A percentile compares a stretch with the other conserved stretches of the same genome.
Conservation (phyloP, 2,888 invertebrate species). For the Diaprepes abbreviatus region DNA sequence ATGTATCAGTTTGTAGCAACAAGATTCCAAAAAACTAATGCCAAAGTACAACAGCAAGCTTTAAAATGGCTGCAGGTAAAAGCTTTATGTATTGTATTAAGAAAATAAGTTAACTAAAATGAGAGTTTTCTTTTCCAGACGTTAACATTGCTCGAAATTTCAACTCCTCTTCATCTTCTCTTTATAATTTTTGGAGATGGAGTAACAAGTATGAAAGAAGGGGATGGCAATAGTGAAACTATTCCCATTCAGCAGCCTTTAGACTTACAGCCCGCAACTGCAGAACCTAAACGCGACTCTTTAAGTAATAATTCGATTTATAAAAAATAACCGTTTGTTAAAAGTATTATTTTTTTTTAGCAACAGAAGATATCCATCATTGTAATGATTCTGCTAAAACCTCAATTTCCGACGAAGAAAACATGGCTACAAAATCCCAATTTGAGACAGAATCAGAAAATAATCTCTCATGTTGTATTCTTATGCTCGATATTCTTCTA, state of each 20-base stretch:
- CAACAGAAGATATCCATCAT: conserved; percentile 42
- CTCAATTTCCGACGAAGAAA: conserved; percentile 79
- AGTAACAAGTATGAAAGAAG: conserved; percentile 78
- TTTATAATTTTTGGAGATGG: conserved; percentile 94
- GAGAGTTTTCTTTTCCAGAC: conserved; percentile 70
- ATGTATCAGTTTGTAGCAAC: conserved; percentile 95
- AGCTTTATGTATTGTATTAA: not conserved
- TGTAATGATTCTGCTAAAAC: conserved; percentile 74
- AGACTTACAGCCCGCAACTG: conserved; percentile 23
- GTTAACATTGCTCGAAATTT: conserved; percentile 89
- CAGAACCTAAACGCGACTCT: conserved; percentile 39
- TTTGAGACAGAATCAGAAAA: conserved; percentile 80
- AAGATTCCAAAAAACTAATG: conserved; percentile 84
- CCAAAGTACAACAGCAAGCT: conserved; percentile 89
- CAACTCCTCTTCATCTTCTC: conserved; percentile 88
- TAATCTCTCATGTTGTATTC: conserved; percentile 94
- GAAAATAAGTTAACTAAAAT: not conserved
- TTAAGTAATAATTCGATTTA: conserved; percentile 28
- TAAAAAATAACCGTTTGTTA: not conserved
- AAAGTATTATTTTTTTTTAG: conserved; percentile 21
- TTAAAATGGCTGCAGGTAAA: conserved; percentile 87
- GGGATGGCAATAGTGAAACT: conserved; percentile 66
- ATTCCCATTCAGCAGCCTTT: conserved; percentile 61
- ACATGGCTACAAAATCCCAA: conserved; percentile 74
- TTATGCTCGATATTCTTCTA: conserved; percentile 94